Evolutionary conservation across 2,113 vertebrate species (phyloP), one percentile per base, ranked within the genome.

Genomic region (Apteryx mantelli): DNA sequence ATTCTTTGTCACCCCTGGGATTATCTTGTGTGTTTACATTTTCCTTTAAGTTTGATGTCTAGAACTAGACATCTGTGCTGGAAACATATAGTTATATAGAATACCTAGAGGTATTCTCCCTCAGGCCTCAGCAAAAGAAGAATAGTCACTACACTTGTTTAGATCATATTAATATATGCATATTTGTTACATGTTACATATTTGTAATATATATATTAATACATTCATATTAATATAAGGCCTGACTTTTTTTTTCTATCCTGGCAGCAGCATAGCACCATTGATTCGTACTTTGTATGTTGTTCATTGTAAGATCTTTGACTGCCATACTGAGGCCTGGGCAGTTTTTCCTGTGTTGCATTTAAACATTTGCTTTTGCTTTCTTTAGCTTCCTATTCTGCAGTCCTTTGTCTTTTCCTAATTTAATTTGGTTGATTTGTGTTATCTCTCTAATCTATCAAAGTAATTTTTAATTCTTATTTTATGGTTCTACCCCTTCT

Each of bases 361-460:
- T 86, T 86, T 83, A n/a, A 90, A 80, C 12, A 61, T 86, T 58
- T 73, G 19, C 15, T 81, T 66, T 50, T 18, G 5, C 87, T 89
- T 88, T 86, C 24, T 22, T 88, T 17, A 4, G 1, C 48, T 74
- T 76, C 42, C 14, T 90, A 11, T 20, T 53, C 50, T 63, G 16
- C 36, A 74, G 2, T 77, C 8, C 13, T 70, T 93, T 65, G 13
- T 75, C 69, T 82, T 85, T 71, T 82, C 50, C n/a, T 42, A 64
- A 53, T 73, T 95, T 36, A 30, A 16, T 90, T 87, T 76, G 34
- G 8, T 87, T 75, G 4, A 63, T 80, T 87, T 60, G 11, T 68
- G 11, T 79, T 92, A 28, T 87, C 34, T 52, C 24, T 86, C n/a
- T 82, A 24, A 78, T 70, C 65, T 80, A 55, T 80, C 53, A 63